These are phyloP conservation scores for Melieria picta DNA, from an alignment of 2,888 invertebrate species.

Conservation along the genomic window DNA sequence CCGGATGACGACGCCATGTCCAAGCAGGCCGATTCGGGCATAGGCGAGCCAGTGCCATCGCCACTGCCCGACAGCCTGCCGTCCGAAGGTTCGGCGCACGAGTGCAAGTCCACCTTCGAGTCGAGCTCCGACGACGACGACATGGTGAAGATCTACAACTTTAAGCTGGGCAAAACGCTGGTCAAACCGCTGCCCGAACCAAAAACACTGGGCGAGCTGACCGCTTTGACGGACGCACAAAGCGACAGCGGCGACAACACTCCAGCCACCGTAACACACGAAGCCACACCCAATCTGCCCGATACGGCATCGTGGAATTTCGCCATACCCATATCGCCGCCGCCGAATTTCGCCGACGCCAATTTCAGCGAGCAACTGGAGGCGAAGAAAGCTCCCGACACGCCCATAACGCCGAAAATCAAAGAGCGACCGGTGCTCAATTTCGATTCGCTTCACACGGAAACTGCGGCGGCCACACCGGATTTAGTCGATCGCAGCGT, in stretches of 20 bases:
- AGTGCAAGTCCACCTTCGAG: constrained; percentile 54
- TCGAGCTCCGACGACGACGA: constrained; percentile 65
- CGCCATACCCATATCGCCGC: constrained; percentile 62
- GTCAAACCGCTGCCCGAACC: constrained; percentile 48
- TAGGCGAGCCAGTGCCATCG: constrained; percentile 58
- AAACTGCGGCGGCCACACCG: neutral
- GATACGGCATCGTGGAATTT: constrained; percentile 58
- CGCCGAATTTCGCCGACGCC: constrained; percentile 61
- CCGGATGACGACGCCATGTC: constrained; percentile 55
- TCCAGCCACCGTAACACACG: constrained; percentile 36
- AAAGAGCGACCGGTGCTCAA: constrained; percentile 46
- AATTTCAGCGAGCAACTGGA: constrained; percentile 28
- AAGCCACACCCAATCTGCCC: constrained; percentile 35
- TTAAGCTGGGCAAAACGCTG: constrained; percentile 62
- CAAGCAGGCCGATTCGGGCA: constrained; percentile 62
- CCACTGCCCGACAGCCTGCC: constrained; percentile 53
- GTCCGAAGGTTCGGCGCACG: constrained; percentile 44
- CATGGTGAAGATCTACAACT: constrained; percentile 63
- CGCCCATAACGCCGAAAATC: constrained; percentile 48
- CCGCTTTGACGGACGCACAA: constrained; percentile 34
- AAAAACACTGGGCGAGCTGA: constrained; percentile 45
- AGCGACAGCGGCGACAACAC: constrained; percentile 40
- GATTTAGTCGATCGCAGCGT: neutral
- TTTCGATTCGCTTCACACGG: constrained; percentile 37
- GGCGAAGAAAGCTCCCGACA: constrained; percentile 36